Conservation (phyloP, 2,888 invertebrate species). For the Cataglyphis rosenhaueri region DNA sequence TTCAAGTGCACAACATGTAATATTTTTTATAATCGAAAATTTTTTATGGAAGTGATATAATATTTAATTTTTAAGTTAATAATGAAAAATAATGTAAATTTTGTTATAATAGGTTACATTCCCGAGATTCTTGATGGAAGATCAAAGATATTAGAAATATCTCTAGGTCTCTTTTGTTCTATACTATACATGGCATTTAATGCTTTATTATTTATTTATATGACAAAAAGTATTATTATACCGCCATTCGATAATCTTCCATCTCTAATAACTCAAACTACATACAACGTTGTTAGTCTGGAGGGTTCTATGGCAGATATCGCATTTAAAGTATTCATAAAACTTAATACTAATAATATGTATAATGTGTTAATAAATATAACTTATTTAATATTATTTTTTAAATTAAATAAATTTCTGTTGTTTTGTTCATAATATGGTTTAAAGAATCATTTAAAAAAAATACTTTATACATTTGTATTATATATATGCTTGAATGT, state of each 20-base stretch:
- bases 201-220: conserved; percentile 69
- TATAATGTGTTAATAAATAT: background rate
- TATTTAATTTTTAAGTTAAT: background rate
- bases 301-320: conserved; percentile 54
- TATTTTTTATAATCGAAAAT: background rate
- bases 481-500: background rate
- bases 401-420: background rate
- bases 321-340: conserved; percentile 60
- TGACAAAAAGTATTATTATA: conserved; percentile 58
- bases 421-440: background rate
- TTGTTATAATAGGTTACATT: conserved; percentile 49
- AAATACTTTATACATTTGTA: background rate
- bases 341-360: background rate
- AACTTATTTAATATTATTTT: conserved; percentile 11
- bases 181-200: conserved; percentile 63
- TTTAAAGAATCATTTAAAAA: background rate
- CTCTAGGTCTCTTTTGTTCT: conserved; percentile 66
- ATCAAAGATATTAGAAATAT: conserved; percentile 63
- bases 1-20: background rate
- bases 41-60: background rate
- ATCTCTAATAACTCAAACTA: conserved; percentile 59
- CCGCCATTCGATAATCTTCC: conserved; percentile 70
- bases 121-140: conserved; percentile 26
- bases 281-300: conserved; percentile 64
- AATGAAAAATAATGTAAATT: background rate